Evolutionary conservation across 2,888 invertebrate genomes (phyloP).

Genomic region (Camponotus fellah): DNA sequence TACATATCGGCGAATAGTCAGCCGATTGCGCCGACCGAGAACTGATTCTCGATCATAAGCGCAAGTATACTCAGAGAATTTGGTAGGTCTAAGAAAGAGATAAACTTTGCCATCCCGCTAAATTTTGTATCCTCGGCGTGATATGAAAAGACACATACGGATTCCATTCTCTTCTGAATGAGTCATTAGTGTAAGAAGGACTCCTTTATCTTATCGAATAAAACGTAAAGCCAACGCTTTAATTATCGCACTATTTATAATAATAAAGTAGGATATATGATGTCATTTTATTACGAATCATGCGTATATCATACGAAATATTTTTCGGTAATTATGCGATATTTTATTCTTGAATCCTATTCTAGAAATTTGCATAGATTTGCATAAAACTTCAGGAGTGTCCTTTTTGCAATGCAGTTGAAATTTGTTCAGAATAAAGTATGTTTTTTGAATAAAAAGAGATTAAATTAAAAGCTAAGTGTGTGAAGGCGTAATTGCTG

Average conservation of each 20-base stretch:
- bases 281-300: slow-evolving; percentile 6
- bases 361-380: slow-evolving; percentile 18
- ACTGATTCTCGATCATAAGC: slow-evolving; percentile 17
- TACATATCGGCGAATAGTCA: slow-evolving; percentile 50
- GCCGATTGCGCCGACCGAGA: slow-evolving; percentile 52
- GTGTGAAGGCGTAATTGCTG: not conserved
- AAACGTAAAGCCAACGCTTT: slow-evolving; percentile 23
- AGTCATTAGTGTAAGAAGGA: slow-evolving; percentile 6
- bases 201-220: slow-evolving; percentile 25
- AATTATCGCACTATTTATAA: not conserved
- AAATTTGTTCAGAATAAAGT: not conserved
- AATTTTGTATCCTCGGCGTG: slow-evolving; percentile 29
- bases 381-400: not conserved
- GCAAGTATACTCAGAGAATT: slow-evolving; percentile 18
- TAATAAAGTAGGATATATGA: slow-evolving; percentile 9
- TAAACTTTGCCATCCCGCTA: slow-evolving; percentile 29
- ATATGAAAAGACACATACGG: slow-evolving; percentile 2
- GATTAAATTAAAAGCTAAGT: not conserved
- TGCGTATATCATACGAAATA: not conserved
- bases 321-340: not conserved
- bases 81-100: not conserved
- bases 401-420: not conserved
- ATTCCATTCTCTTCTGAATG: slow-evolving; percentile 20
- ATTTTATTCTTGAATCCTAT: slow-evolving; percentile 8
- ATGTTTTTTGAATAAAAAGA: not conserved